phyloP scores from a whole-genome alignment of 2,888 invertebrate species.

The Epirrita christyi region DNA sequence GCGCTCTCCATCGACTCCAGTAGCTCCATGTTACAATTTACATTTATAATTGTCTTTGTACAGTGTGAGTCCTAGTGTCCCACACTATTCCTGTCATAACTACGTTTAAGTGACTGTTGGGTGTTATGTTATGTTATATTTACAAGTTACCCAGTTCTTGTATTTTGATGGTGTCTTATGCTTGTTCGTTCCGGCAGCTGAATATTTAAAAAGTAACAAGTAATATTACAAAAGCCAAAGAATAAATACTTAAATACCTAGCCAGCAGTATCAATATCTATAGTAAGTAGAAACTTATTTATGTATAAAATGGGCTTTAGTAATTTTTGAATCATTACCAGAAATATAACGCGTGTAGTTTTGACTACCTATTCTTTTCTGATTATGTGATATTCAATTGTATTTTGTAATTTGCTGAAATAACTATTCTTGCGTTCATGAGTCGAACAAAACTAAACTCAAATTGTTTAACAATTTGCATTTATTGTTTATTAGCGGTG shows the following conservation, averaged over 20 bases:
- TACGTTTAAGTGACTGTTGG: too few species aligned
- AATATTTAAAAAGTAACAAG: not conserved
- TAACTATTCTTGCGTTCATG: constrained; percentile 6
- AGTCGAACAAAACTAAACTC: constrained; percentile 38
- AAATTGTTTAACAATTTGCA: constrained; percentile 68
- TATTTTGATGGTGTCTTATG: constrained; percentile 12
- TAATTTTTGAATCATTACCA: not conserved
- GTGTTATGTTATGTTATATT: too few species aligned
- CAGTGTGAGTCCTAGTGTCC: too few species aligned
- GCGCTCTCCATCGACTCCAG: constrained; percentile 77
- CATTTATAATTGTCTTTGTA: too few species aligned
- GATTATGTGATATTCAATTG: not conserved
- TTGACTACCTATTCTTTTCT: not conserved
- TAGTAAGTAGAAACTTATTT: not conserved
- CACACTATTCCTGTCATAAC: too few species aligned
- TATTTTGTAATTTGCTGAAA: constrained; percentile 1
- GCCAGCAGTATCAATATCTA: not conserved
- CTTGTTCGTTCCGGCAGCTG: not conserved
- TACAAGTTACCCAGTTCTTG: not conserved
- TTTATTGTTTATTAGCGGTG: constrained; percentile 41
- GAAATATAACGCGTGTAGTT: not conserved
- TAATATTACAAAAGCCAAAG: constrained; percentile 14
- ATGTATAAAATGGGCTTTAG: not conserved
- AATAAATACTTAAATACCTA: not conserved
- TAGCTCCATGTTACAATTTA: too few species aligned